These are phyloP conservation scores for Lepisosteus oculatus DNA, from an alignment of 2,113 vertebrate genomes.

Conservation along the genomic window DNA sequence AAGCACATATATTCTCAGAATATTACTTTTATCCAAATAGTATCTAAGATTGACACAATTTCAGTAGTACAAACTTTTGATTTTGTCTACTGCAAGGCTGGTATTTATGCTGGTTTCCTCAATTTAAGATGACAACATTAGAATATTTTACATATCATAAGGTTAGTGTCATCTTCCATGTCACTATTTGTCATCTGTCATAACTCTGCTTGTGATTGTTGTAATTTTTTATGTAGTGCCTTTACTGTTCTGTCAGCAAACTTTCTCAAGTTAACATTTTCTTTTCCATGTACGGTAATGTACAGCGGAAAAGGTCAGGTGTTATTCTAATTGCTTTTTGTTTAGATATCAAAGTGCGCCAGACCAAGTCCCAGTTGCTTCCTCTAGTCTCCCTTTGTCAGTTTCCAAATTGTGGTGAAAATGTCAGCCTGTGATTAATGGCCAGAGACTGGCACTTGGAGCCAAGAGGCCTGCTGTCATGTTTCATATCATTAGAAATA, in stretches of 20 bases:
- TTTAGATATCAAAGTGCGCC: background rate
- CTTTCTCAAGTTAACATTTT: background rate
- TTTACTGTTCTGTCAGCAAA: background rate
- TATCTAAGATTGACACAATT: background rate
- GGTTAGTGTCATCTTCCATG: too few relatives aligned
- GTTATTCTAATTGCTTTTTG: background rate
- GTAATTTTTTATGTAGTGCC: background rate
- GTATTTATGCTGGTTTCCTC: background rate
- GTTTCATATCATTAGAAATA: slow-evolving; percentile 4
- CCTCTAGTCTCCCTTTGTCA: background rate
- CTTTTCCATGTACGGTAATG: background rate
- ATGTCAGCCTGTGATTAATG: background rate
- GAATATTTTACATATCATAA: background rate
- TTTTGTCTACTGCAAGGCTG: background rate
- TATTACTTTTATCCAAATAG: too few relatives aligned
- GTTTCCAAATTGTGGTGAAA: background rate
- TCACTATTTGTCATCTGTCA: background rate
- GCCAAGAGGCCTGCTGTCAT: background rate
- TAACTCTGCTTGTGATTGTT: background rate
- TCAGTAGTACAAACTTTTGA: background rate
- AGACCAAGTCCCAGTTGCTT: background rate
- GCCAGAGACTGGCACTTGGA: background rate
- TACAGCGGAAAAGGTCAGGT: background rate
- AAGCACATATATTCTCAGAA: too few relatives aligned
- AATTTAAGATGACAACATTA: background rate